Base-by-base conservation (phyloP, 2,797 vertebrate genomes). In the Hyperoplus lanceolatus region DNA sequence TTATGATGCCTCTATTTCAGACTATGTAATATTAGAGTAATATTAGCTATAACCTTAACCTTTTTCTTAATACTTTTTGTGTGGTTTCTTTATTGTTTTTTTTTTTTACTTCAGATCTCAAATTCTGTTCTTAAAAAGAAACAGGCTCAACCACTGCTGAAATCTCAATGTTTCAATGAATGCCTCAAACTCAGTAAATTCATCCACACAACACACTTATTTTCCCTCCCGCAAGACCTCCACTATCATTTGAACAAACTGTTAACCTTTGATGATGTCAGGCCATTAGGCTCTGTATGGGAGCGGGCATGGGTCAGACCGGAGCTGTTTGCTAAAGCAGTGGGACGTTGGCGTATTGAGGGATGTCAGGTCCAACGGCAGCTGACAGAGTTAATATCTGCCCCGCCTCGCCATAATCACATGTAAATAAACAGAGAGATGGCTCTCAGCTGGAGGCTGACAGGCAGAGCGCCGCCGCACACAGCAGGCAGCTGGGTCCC, bases 361-460 rank as follows among this genome's bases (percentile, higher is more conserved):
- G 96, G 96, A 97, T 97, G 96, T 97, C 97, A 96, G 96, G 96
- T 96, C 96, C 97, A 97, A 98, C 96, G 95, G 96, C 95, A 97
- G 95, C 96, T 97, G 96, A 97, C 96, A 97, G 96, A 94, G 95
- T 95, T 97, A 98, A 97, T 97, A 96, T 96, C 93, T 90, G 95
- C 96, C 96, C 96, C 95, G 96, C 96, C 95, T 96, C 94, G 93
- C 94, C 93, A 96, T 97, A 97, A 97, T 97, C 96, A 96, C 96
- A 97, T 97, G 96, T 97, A 97, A 97, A 98, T 98, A 97, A 97
- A 97, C 95, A 96, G 95, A 95, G 95, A 96, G 96, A 96, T 96
- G 94, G 94, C 85, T 92, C 91, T 87, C 90, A 91, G 97, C 96
- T 96, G 96, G 96, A 96, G 94, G 92, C 94, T 84, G 93, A 85